Conservation (phyloP, 2,797 vertebrate species). For the Acanthis flammea region DNA sequence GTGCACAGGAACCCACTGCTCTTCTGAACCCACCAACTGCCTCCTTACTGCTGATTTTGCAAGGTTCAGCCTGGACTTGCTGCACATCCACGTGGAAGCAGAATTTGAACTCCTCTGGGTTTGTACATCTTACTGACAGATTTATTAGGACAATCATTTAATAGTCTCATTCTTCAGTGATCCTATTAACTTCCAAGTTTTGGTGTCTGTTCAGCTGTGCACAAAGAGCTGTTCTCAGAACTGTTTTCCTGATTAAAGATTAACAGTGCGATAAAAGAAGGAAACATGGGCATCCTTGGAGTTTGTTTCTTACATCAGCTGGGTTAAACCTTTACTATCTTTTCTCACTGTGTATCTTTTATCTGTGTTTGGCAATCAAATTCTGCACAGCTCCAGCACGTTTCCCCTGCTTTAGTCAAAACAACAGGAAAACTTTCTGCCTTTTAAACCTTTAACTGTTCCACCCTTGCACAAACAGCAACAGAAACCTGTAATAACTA, state of each 20-base stretch:
- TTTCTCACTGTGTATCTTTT: conserved; percentile 50
- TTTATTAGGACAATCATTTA: conserved; percentile 42
- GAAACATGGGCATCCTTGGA: conserved; percentile 49
- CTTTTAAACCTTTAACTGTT: conserved; percentile 31
- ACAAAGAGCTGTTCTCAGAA: conserved; percentile 19
- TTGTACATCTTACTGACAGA: background rate
- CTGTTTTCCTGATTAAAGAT: conserved; percentile 45
- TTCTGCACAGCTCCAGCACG: conserved; percentile 19
- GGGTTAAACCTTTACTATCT: conserved; percentile 46
- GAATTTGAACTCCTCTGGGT: conserved; percentile 51
- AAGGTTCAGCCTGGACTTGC: background rate
- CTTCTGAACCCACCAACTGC: background rate
- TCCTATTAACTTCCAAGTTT: conserved; percentile 15
- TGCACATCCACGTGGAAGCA: conserved; percentile 55
- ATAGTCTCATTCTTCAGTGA: background rate
- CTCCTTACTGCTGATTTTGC: conserved; percentile 36
- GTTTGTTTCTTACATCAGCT: conserved; percentile 40
- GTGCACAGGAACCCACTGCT: background rate
- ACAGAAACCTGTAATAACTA: conserved; percentile 11
- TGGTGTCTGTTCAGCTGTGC: background rate
- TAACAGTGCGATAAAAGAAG: background rate
- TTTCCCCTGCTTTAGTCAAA: conserved; percentile 27
- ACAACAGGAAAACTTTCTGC: conserved; percentile 54
- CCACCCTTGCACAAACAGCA: conserved; percentile 24
- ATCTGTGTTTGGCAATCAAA: conserved; percentile 30